phyloP scores from a whole-genome alignment of 2,888 invertebrate genomes.

The Seladonia tumulorum region DNA sequence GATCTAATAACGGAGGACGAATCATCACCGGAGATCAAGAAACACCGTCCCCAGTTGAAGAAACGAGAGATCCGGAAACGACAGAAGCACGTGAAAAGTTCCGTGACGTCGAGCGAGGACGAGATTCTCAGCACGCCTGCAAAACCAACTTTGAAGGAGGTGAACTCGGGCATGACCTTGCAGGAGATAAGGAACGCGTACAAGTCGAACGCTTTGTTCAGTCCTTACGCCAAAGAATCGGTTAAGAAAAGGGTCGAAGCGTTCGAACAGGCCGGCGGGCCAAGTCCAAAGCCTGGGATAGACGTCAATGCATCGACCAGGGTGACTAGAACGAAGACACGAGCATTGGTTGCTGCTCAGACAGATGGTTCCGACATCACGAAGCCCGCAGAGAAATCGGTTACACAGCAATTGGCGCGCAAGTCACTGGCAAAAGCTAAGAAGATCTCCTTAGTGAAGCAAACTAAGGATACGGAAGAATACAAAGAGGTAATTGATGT shows the following conservation, averaged over 20 bases:
- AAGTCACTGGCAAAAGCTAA: slow-evolving; percentile 80
- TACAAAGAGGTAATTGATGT: slow-evolving; percentile 76
- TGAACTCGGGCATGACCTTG: slow-evolving; percentile 14
- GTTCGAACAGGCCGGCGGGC: slow-evolving; percentile 85
- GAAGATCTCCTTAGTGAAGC: slow-evolving; percentile 77
- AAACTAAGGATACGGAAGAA: slow-evolving; percentile 75
- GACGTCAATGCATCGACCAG: slow-evolving; percentile 79
- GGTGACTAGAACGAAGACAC: slow-evolving; percentile 86
- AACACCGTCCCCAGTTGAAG: slow-evolving; percentile 40
- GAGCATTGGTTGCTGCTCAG: slow-evolving; percentile 85
- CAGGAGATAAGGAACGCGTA: slow-evolving; percentile 73
- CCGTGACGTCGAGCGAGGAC: slow-evolving; percentile 71
- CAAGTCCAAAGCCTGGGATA: slow-evolving; percentile 76
- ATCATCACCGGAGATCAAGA: slow-evolving; percentile 77
- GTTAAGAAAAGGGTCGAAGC: slow-evolving; percentile 87
- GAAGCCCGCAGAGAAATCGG: slow-evolving; percentile 48
- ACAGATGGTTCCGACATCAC: slow-evolving; percentile 43
- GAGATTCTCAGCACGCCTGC: slow-evolving; percentile 72
- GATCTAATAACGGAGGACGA: slow-evolving; percentile 81
- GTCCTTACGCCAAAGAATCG: slow-evolving; percentile 86
- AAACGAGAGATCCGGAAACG: slow-evolving; percentile 46
- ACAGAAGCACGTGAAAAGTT: slow-evolving; percentile 51
- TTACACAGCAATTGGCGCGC: slow-evolving; percentile 77
- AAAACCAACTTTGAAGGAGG: slow-evolving; percentile 53
- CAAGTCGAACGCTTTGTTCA: slow-evolving; percentile 83